phyloP scores from a whole-genome alignment of 2,113 vertebrate species.

The Gallinago undulata region DNA sequence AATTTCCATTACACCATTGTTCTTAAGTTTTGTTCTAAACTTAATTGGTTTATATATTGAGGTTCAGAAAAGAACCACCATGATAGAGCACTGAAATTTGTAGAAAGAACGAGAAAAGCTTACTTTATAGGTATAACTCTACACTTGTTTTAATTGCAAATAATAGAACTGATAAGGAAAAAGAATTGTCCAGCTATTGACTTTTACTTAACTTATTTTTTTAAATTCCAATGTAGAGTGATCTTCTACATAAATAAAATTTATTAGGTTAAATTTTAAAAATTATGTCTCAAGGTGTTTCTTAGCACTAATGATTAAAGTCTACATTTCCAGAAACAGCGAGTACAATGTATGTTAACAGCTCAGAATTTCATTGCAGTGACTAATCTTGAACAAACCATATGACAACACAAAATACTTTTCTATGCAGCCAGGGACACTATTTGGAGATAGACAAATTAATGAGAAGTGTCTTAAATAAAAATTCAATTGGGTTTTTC shows the following conservation, averaged over 20 bases:
- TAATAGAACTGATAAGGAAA: not conserved
- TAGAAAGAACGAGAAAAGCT: not conserved
- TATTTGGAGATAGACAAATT: not conserved
- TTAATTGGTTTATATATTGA: not conserved
- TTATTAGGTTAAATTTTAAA: not conserved
- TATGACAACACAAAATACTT: not conserved
- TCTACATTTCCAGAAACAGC: not conserved
- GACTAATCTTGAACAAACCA: not conserved
- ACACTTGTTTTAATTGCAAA: not conserved
- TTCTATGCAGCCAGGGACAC: not conserved
- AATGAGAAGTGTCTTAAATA: not conserved
- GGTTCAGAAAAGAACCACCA: not conserved
- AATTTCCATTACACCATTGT: not conserved
- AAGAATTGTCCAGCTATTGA: not conserved
- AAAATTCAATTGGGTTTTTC: not conserved
- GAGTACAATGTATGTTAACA: not conserved
- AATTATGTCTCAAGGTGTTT: not conserved
- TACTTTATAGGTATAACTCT: not conserved
- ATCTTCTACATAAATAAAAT: not conserved
- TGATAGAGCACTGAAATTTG: not conserved
- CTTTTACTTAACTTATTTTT: not conserved
- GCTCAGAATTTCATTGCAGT: not conserved
- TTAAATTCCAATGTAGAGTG: not conserved
- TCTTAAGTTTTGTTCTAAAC: not conserved
- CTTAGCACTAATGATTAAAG: not conserved